Percentiles rank a stretch among this genome's conserved stretches.
phyloP scores from a whole-genome alignment of 1,140 invertebrate species.

The Drosophila jambulina region DNA sequence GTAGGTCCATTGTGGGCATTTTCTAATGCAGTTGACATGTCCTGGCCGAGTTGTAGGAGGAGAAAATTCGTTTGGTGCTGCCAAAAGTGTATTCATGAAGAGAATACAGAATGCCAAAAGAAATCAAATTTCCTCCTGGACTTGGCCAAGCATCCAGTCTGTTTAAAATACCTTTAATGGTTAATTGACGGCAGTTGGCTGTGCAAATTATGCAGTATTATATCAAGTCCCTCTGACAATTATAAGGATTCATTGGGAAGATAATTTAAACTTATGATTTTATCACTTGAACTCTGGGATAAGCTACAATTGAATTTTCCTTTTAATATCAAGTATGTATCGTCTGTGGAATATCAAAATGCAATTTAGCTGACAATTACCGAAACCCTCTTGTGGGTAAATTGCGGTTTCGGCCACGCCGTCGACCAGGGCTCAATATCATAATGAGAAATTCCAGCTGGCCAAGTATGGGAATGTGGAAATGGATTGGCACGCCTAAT shows the following conservation, averaged over 20 bases:
- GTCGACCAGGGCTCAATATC: background rate
- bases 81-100: slow-evolving; percentile 8
- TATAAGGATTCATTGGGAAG: background rate
- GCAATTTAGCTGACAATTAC: background rate
- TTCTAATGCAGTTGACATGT: slow-evolving; percentile 62
- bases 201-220: background rate
- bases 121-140: slow-evolving; percentile 65
- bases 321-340: background rate
- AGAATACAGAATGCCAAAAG: slow-evolving; percentile 22
- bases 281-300: background rate
- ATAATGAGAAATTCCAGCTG: slow-evolving; percentile 15
- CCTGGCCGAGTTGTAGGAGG: slow-evolving; percentile 18
- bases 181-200: background rate
- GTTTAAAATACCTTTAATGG: background rate
- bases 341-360: background rate
- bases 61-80: slow-evolving; percentile 27
- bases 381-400: background rate
- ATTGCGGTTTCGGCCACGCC: background rate
- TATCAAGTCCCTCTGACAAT: background rate
- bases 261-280: no score
- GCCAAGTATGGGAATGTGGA: background rate
- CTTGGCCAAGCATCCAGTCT: background rate
- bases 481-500: slow-evolving; percentile 43
- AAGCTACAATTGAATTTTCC: no score
- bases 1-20: slow-evolving; percentile 59